phyloP scores from a whole-genome alignment of 2,797 vertebrate species.

The Melanogrammus aeglefinus region DNA sequence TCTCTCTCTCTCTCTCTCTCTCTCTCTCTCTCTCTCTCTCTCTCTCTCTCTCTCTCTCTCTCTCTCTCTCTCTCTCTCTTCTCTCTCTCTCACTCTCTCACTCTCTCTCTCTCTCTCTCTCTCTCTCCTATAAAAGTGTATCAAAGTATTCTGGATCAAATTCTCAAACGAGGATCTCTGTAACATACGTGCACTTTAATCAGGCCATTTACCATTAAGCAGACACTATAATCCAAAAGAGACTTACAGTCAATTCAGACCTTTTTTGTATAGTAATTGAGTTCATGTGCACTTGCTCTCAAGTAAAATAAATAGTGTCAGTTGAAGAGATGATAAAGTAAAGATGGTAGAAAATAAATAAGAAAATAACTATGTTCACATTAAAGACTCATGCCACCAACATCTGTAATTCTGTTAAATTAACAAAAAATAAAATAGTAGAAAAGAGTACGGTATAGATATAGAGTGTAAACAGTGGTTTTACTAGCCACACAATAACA shows the following conservation, averaged over 20 bases:
- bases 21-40: no score
- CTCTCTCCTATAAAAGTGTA: neutral
- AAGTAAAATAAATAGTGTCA: conserved; percentile 47
- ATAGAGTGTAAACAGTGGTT: conserved; percentile 51
- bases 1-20: no score
- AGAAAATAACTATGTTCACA: conserved; percentile 42
- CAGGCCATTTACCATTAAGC: neutral
- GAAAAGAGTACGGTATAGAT: neutral
- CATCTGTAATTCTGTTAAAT: conserved; percentile 33
- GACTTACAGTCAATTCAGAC: neutral
- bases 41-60: no score
- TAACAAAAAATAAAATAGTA: conserved; percentile 26
- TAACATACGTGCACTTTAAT: neutral
- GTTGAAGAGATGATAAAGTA: neutral
- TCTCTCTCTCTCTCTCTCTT: no score
- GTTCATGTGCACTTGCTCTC: conserved; percentile 42
- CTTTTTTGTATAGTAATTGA: conserved; percentile 1
- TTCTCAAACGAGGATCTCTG: neutral
- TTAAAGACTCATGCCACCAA: conserved; percentile 46
- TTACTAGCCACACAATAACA: conserved; percentile 48
- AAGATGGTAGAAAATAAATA: conserved; percentile 30
- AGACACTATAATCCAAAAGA: neutral
- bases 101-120: no score
- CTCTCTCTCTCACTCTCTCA: no score
- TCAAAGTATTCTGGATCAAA: neutral